Evolutionary conservation across 2,797 vertebrate genomes (phyloP), one percentile per base, ranked within the genome.

Genomic region (Hozukius guyotensis): DNA sequence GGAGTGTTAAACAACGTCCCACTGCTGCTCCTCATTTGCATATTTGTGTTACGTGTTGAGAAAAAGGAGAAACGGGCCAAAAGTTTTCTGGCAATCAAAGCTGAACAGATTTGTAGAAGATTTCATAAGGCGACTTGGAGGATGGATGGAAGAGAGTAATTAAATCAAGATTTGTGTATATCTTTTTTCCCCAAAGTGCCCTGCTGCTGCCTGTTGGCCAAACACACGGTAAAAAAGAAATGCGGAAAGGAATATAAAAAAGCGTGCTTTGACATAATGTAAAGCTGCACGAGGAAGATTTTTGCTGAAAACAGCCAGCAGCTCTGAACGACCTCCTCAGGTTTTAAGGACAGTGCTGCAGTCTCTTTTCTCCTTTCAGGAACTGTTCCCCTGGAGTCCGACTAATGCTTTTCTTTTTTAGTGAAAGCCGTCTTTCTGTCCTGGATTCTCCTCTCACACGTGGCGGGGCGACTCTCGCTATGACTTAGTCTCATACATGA

Each of bases 101-200:
- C 72, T 57, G 32, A 77, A 75, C 67, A 80, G 72, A 85, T 92
- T 88, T 81, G 77, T 81, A 79, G 75, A 87, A 78, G 82, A 87
- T 85, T 87, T 87, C 55, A 83, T 42, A 81, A 69, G 53, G 46
- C 72, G 79, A 75, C 32, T 78, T 56, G 36, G 62, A 76, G 66
- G 69, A 79, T 27, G 49, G 75, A 78, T 76, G 62, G 53, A 74
- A 84, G 63, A 38, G 31, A 78, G 75, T 77, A 72, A 90, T 88
- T 83, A 84, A 93, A 87, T 86, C 84, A 89, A 84, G 88, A 90
- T 90, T 71, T 86, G 80, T 83, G 52, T 81, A 63, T 83, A 72
- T 78, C 64, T 73, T 66, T 52, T 72, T 75, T 65, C 52, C 71
- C 71, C 24, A 80, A 72, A 78, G 76, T 71, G 46, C 53, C 62